Conservation (phyloP, 2,113 vertebrate species). For the Herpetotheres cachinnans region DNA sequence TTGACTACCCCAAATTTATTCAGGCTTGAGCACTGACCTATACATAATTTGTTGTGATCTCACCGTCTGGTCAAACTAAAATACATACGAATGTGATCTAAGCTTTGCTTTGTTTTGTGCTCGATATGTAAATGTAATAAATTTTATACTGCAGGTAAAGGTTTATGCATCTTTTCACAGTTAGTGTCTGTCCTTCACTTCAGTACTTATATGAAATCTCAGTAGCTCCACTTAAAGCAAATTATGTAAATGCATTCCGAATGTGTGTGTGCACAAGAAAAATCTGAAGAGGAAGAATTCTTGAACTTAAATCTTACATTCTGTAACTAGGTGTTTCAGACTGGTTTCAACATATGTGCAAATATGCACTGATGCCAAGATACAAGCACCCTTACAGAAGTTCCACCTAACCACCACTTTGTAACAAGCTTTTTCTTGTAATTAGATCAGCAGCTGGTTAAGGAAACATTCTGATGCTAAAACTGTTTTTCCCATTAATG, state of each 20-base stretch:
- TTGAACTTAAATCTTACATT: not conserved
- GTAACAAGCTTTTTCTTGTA: not conserved
- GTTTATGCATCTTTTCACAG: not conserved
- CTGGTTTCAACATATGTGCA: not conserved
- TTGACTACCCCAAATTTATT: constrained; percentile 4
- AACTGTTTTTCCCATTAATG: not conserved
- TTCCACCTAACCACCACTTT: not conserved
- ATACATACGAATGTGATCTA: not conserved
- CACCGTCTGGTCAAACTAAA: not conserved
- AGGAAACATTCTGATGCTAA: not conserved
- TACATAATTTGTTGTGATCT: constrained; percentile 41
- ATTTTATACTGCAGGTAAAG: not conserved
- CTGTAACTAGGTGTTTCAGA: not conserved
- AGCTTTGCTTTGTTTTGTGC: not conserved
- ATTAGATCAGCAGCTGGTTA: not conserved
- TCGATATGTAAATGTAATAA: not conserved
- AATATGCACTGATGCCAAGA: not conserved
- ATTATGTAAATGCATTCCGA: not conserved
- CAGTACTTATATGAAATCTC: not conserved
- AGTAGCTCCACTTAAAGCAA: not conserved
- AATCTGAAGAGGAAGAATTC: not conserved
- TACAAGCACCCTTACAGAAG: not conserved
- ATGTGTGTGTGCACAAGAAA: not conserved
- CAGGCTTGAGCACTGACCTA: constrained; percentile 36
- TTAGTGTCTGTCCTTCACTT: not conserved